These are phyloP conservation scores for Lasiurus cinereus DNA, from an alignment of 2,113 vertebrate genomes.

Conservation along the genomic window DNA sequence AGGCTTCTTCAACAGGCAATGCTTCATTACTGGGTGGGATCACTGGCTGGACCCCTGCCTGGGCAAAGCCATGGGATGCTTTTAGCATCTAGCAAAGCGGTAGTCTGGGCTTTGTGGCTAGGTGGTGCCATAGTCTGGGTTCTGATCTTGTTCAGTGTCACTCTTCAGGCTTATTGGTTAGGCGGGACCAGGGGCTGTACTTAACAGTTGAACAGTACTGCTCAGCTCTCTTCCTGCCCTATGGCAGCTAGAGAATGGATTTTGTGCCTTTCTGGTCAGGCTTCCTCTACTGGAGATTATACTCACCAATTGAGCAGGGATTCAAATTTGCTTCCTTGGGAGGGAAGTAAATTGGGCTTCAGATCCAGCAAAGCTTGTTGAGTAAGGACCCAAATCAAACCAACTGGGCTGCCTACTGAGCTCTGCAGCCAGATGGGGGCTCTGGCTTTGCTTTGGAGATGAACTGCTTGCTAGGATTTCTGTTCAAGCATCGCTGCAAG, in stretches of 20 bases:
- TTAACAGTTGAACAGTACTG: not conserved
- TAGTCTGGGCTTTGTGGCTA: not conserved
- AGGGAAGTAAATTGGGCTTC: not conserved
- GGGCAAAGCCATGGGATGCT: too few relatives aligned
- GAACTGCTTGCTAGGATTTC: not conserved
- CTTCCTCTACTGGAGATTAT: not conserved
- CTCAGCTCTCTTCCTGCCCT: not conserved
- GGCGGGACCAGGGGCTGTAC: not conserved
- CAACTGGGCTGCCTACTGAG: not conserved
- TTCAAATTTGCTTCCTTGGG: not conserved
- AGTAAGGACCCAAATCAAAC: not conserved
- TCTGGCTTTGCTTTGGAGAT: not conserved
- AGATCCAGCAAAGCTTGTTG: not conserved
- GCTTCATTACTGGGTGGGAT: not conserved
- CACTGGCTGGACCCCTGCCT: not conserved
- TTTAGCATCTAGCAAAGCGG: not conserved
- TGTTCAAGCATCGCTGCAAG: not conserved
- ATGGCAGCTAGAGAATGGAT: not conserved
- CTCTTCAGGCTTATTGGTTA: not conserved
- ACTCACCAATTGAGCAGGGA: not conserved
- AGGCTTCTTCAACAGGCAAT: not conserved
- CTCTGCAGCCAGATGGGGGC: not conserved
- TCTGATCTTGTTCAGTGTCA: not conserved
- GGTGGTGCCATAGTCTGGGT: not conserved
- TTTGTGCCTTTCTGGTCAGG: not conserved